Conservation (phyloP, 2,113 vertebrate genomes). For the Beaufortia kweichowensis region DNA sequence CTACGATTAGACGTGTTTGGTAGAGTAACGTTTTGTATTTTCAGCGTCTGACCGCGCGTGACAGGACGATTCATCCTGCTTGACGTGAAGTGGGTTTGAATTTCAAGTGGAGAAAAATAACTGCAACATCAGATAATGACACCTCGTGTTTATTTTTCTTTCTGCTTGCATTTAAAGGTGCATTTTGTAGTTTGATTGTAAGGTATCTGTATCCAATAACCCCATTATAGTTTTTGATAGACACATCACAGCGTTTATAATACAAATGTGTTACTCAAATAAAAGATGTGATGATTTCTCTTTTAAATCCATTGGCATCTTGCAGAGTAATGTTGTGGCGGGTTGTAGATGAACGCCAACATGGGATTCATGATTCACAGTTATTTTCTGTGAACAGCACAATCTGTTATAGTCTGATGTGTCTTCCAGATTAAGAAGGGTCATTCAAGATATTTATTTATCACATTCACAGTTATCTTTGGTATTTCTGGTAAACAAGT, state of each 20-base stretch:
- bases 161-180: neutral
- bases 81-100: constrained; percentile 36
- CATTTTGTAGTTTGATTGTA: neutral
- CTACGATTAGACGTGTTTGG: constrained; percentile 41
- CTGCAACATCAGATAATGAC: constrained; percentile 41
- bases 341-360: constrained; percentile 4
- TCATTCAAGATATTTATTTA: too few species aligned
- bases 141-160: constrained; percentile 23
- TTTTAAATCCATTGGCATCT: constrained; percentile 31
- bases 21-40: constrained; percentile 39
- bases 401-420: constrained; percentile 4
- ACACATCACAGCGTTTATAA: too few species aligned
- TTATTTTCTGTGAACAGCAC: constrained; percentile 6
- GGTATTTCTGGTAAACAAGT: too few species aligned
- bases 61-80: constrained; percentile 41
- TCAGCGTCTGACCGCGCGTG: constrained; percentile 42
- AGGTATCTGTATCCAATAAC: too few species aligned
- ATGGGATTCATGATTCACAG: constrained; percentile 9
- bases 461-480: too few species aligned
- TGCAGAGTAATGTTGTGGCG: neutral
- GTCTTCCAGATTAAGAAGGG: too few species aligned
- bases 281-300: constrained; percentile 19
- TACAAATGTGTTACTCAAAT: neutral
- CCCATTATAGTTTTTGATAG: too few species aligned
- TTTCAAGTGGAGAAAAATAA: constrained; percentile 51